These are phyloP conservation scores for Bedellia somnulentella DNA, from an alignment of 2,888 invertebrate species.

Conservation along the genomic window DNA sequence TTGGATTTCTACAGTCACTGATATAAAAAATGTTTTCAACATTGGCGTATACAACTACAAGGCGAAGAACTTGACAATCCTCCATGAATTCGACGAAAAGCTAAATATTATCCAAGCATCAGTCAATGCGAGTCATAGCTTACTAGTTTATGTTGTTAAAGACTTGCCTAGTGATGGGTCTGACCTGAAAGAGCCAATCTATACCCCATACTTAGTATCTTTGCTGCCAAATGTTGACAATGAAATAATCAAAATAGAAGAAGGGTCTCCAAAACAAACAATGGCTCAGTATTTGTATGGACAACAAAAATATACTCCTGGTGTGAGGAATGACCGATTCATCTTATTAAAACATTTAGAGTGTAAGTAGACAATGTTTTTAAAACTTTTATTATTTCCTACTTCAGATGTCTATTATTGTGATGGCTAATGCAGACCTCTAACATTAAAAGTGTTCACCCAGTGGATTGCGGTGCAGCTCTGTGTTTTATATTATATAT, in stretches of 20 bases:
- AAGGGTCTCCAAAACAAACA: constrained; percentile 68
- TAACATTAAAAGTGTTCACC: too few relatives aligned
- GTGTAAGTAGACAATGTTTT: constrained; percentile 53
- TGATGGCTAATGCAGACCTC: too few relatives aligned
- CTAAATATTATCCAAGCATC: constrained; percentile 79
- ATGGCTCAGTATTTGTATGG: constrained; percentile 79
- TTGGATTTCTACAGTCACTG: constrained; percentile 55
- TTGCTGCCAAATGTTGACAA: constrained; percentile 41
- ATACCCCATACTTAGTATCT: constrained; percentile 67
- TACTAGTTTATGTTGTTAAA: constrained; percentile 72
- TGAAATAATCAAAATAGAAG: constrained; percentile 36
- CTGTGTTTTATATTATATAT: too few relatives aligned
- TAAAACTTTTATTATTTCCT: too few relatives aligned
- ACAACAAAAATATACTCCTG: constrained; percentile 53
- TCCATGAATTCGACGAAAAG: constrained; percentile 65
- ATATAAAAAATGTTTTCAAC: constrained; percentile 26
- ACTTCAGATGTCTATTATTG: too few relatives aligned
- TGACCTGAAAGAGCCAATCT: constrained; percentile 34
- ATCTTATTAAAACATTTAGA: constrained; percentile 76
- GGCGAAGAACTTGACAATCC: constrained; percentile 57
- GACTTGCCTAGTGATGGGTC: constrained; percentile 27
- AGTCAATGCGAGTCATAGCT: constrained; percentile 67
- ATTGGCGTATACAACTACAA: constrained; percentile 67
- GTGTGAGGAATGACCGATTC: constrained; percentile 65
- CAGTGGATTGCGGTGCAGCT: too few relatives aligned